Conservation (phyloP, 1,140 invertebrate genomes). For the Eumaeus atala region DNA sequence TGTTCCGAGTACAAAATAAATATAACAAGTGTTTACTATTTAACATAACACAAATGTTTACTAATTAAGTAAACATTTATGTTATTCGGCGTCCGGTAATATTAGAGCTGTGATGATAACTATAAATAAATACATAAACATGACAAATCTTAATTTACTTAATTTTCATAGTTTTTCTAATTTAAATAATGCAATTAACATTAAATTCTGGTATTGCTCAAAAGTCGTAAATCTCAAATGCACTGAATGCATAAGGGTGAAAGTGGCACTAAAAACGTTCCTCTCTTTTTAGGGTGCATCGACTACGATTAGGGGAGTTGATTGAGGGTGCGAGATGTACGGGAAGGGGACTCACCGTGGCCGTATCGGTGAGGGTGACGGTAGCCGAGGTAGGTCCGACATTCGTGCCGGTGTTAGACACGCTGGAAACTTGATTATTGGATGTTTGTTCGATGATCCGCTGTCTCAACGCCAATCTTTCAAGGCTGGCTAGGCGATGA, state of each 20-base stretch:
- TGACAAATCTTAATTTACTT: too few species aligned
- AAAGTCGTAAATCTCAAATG: too few species aligned
- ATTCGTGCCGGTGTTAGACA: conserved; percentile 31
- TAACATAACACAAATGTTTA: too few species aligned
- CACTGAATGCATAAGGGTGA: conserved; percentile 30
- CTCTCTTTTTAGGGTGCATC: conserved; percentile 55
- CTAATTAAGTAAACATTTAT: too few species aligned
- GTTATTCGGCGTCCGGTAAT: too few species aligned
- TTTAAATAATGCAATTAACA: too few species aligned
- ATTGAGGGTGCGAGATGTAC: conserved; percentile 55
- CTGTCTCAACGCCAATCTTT: conserved; percentile 81
- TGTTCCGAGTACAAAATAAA: too few species aligned
- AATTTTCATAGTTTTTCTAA: too few species aligned
- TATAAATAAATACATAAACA: too few species aligned
- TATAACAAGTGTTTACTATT: too few species aligned
- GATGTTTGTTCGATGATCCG: conserved; percentile 78
- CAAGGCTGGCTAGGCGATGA: conserved; percentile 80
- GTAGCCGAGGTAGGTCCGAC: conserved; percentile 59
- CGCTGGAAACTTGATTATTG: conserved; percentile 55
- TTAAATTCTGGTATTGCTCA: too few species aligned
- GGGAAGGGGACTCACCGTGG: conserved; percentile 67
- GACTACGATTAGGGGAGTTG: conserved; percentile 55
- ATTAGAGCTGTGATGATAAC: too few species aligned
- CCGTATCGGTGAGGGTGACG: conserved; percentile 67
- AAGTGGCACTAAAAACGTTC: conserved; percentile 51